Percentiles rank a stretch among this genome's conserved stretches.
Conservation (phyloP, 2,797 vertebrate genomes). For the Arrhamphus sclerolepis region DNA sequence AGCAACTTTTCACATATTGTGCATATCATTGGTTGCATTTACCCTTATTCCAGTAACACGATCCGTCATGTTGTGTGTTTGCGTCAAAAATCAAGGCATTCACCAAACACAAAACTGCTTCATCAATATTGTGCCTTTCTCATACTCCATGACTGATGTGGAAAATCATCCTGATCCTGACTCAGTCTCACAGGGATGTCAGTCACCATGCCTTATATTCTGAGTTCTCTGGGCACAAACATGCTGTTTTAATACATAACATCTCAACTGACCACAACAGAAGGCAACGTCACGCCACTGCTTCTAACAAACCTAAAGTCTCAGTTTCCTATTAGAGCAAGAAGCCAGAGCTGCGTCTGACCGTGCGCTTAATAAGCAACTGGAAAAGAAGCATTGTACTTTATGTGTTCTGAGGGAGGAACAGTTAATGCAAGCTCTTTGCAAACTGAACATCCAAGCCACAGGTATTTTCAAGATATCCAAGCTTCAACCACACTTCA, state of each 20-base stretch:
- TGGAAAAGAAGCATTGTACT: slow-evolving; percentile 17
- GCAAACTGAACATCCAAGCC: slow-evolving; percentile 67
- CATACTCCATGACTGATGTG: too few relatives aligned
- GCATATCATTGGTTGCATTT: slow-evolving; percentile 26
- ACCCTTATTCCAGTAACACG: slow-evolving; percentile 24
- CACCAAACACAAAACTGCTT: slow-evolving; percentile 13
- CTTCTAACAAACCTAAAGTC: slow-evolving; percentile 1
- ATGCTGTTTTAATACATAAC: slow-evolving; percentile 25
- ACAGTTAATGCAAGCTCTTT: slow-evolving; percentile 55
- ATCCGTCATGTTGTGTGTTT: slow-evolving; percentile 6
- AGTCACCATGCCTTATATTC: slow-evolving; percentile 45
- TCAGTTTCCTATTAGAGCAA: slow-evolving; percentile 18
- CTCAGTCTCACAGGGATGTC: slow-evolving; percentile 26
- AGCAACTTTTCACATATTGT: slow-evolving; percentile 19
- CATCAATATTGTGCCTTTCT: slow-evolving; percentile 11
- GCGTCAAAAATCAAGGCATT: not conserved
- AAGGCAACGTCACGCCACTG: slow-evolving; percentile 40
- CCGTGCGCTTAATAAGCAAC: slow-evolving; percentile 29
- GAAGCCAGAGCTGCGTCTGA: slow-evolving; percentile 25
- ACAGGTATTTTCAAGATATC: slow-evolving; percentile 73
- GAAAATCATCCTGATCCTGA: slow-evolving; percentile 17
- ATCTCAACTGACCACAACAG: slow-evolving; percentile 37
- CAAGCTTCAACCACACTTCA: slow-evolving; percentile 61
- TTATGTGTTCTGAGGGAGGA: slow-evolving; percentile 33
- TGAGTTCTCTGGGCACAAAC: slow-evolving; percentile 47